Conservation (phyloP, 2,797 vertebrate genomes). For the Peromyscus melanophrys region DNA sequence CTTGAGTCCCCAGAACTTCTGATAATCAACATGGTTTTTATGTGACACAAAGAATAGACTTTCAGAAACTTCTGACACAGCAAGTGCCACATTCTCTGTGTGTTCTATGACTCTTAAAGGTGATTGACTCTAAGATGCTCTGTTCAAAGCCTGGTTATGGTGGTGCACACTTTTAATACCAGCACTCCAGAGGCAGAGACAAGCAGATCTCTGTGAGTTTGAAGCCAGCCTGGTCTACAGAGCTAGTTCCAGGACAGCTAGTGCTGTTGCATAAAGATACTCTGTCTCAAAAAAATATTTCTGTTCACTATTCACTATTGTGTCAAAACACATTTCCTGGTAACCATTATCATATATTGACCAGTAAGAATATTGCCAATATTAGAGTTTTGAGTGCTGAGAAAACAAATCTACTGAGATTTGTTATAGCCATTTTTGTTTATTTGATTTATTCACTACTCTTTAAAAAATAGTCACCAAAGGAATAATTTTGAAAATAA, state of each 20-base stretch:
- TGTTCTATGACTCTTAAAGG: neutral
- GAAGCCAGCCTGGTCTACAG: too few species aligned
- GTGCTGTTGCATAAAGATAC: too few species aligned
- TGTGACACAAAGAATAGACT: too few species aligned
- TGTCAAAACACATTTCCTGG: neutral
- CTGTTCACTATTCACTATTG: too few species aligned
- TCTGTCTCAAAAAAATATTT: too few species aligned
- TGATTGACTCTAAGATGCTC: neutral
- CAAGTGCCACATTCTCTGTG: accelerated
- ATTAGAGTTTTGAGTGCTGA: neutral
- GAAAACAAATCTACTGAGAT: neutral
- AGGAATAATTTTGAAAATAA: neutral
- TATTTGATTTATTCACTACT: neutral
- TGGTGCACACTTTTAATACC: too few species aligned
- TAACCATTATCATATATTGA: neutral
- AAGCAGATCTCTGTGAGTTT: too few species aligned
- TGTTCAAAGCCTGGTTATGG: too few species aligned
- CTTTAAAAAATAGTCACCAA: neutral
- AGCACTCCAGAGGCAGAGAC: too few species aligned
- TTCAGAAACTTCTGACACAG: neutral
- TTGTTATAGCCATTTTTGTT: accelerated
- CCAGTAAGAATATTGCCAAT: neutral
- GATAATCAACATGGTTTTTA: neutral
- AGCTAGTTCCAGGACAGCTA: too few species aligned
- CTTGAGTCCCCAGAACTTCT: neutral